Evolutionary conservation across 2,797 vertebrate species (phyloP), one percentile per base, ranked within the genome.

Genomic region (Numenius phaeopus): DNA sequence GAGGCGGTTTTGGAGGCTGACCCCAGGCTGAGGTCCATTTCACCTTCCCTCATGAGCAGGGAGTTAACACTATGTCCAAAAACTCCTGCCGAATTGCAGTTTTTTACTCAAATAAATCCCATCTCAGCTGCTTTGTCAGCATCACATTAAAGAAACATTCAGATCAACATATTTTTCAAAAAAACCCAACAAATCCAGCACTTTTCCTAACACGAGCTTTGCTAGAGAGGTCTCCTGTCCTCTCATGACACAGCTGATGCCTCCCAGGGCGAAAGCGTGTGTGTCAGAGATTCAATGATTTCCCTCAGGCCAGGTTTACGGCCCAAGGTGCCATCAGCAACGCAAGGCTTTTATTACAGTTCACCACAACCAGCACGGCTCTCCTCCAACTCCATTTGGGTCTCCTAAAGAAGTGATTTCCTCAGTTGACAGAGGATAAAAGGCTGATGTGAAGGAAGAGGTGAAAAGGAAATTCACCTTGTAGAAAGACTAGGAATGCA

Each of bases 221-320:
- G 22, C 29, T 4, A 2, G 17, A 20, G n/a, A 61, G 18, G 18
- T 39, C 71, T 94, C 50, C 46, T 17, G 61, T 39, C 57, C 46
- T 77, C 57, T 70, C 80, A 9, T 17, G 46, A 73, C 61, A 55
- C 40, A 65, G 59, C 27, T 20, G 75, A 50, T 15, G 30, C 24
- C 12, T 64, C 55, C 42, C 32, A 52, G 55, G 34, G 30, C 8
- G 34, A 32, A 32, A 55, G 21, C 3, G 7, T 42, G 11, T 0
- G 1, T 15, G 23, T 7, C 19, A 0, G 22, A 32, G 16, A 64
- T 39, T 64, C 4, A 1, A 0, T 0, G 7, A 29, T 23, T 20
- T 46, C 30, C 18, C 54, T n/a, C 59, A 44, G 39, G 10, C n/a
- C 24, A 17, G 22, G 37, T 26, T 64, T 49, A 37, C n/a, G 34